Evolutionary conservation across 2,797 vertebrate species (phyloP).

Genomic region (Anisognathus igniventris): DNA sequence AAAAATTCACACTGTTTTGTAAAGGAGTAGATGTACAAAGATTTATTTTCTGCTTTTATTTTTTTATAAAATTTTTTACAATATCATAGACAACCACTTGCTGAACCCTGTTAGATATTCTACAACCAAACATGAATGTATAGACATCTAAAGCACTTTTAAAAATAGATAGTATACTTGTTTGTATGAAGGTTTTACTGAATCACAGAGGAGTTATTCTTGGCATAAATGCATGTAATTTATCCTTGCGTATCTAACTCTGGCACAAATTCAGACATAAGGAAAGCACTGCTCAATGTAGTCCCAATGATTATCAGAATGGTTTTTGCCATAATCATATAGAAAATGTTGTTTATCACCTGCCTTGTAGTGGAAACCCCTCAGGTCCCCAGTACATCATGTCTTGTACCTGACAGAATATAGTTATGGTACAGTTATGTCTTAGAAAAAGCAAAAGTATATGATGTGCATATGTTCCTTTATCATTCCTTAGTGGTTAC

Average conservation of each 20-base stretch:
- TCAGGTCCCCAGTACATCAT: not conserved
- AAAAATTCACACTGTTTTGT: not conserved
- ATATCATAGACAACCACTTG: not conserved
- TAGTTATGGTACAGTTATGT: not conserved
- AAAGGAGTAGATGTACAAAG: not conserved
- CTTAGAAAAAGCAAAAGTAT: not conserved
- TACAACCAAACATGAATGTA: not conserved
- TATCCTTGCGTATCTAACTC: conserved; percentile 24
- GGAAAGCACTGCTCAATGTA: conserved; percentile 39
- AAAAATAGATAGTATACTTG: conserved; percentile 35
- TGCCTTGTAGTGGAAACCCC: not conserved
- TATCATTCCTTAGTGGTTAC: not conserved
- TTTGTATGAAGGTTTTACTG: conserved; percentile 9
- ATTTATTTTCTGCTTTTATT: not conserved
- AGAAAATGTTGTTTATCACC: not conserved
- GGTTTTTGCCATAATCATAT: conserved; percentile 18
- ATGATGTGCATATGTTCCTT: not conserved
- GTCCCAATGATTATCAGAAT: conserved; percentile 12
- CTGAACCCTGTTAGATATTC: not conserved
- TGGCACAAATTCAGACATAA: conserved; percentile 49
- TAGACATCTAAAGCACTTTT: conserved; percentile 9
- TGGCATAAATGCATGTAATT: conserved; percentile 29
- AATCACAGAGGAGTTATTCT: conserved; percentile 48
- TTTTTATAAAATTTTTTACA: not conserved
- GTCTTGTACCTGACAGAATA: not conserved